Evolutionary conservation across 2,113 vertebrate species (phyloP).

Genomic region (Meles meles): DNA sequence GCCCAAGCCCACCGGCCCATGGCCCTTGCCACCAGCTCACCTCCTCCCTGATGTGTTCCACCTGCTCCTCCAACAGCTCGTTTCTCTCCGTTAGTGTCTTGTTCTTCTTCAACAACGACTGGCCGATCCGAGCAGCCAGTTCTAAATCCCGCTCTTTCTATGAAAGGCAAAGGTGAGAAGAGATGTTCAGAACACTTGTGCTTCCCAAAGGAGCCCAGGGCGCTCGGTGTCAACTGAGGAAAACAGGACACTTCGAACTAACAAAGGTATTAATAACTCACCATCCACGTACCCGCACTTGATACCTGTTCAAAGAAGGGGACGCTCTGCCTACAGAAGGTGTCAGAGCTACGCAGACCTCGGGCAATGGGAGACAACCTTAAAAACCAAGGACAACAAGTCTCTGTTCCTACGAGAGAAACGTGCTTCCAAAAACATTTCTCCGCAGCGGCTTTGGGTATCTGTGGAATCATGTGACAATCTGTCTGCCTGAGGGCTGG

Average conservation of each 20-base stretch:
- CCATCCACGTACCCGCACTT: neutral
- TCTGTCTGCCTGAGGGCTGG: neutral
- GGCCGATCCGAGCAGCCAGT: conserved; percentile 96
- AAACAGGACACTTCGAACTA: neutral
- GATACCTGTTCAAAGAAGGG: neutral
- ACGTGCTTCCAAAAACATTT: neutral
- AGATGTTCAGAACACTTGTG: neutral
- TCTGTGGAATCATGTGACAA: neutral
- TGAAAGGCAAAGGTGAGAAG: conserved; percentile 39
- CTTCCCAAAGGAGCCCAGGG: neutral
- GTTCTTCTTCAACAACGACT: conserved; percentile 98
- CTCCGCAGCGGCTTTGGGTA: neutral
- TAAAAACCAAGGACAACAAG: neutral
- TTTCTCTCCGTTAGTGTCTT: conserved; percentile 96
- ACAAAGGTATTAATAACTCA: neutral
- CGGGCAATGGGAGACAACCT: neutral
- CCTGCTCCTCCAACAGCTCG: conserved; percentile 94
- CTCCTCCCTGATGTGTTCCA: conserved; percentile 97
- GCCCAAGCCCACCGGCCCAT: fast-evolving
- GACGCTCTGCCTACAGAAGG: neutral
- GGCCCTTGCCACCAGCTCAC: conserved; percentile 61
- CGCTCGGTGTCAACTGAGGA: neutral
- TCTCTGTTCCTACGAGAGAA: neutral
- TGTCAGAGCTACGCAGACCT: neutral
- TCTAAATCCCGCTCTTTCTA: conserved; percentile 99